Evolutionary conservation across 2,797 vertebrate genomes (phyloP).

Genomic region (Mallotus villosus): DNA sequence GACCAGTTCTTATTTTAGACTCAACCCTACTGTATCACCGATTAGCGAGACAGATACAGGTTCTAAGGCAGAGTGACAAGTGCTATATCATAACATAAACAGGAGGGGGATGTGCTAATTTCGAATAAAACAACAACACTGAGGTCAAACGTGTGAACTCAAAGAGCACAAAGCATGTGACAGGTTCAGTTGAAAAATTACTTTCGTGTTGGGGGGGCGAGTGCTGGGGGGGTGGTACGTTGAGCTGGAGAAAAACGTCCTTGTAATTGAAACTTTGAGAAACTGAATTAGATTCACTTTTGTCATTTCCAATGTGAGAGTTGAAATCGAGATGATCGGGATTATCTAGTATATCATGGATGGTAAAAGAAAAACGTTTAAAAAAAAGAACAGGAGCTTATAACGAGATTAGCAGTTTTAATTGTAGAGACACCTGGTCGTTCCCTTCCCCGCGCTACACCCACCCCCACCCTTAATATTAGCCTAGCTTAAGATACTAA

Average conservation of each 20-base stretch:
- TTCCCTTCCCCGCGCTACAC: conserved; percentile 30
- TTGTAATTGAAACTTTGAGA: not conserved
- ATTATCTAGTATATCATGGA: conserved; percentile 50
- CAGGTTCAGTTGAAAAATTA: conserved; percentile 33
- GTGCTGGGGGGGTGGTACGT: too few relatives aligned
- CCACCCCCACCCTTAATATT: conserved; percentile 16
- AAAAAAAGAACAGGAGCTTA: conserved; percentile 51
- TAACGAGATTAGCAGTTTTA: conserved; percentile 52
- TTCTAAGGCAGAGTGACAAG: conserved; percentile 96
- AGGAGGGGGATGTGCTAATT: conserved; percentile 81
- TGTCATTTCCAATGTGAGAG: conserved; percentile 42
- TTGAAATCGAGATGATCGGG: conserved; percentile 26
- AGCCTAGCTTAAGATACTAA: not conserved
- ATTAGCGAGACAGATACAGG: conserved; percentile 97
- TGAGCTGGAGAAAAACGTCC: conserved; percentile 5
- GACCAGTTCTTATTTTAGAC: conserved; percentile 93
- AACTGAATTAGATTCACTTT: not conserved
- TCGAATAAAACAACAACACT: conserved; percentile 61
- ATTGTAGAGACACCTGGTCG: conserved; percentile 62
- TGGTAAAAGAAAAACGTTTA: conserved; percentile 14
- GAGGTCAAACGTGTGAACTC: conserved; percentile 77
- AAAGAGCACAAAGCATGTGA: conserved; percentile 77
- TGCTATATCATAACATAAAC: conserved; percentile 93
- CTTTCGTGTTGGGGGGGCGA: too few relatives aligned
- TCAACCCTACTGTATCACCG: conserved; percentile 95